Evolutionary conservation across 1,140 invertebrate genomes (phyloP), one percentile per base, ranked within the genome.

Genomic region (Diploscapter pachys): DNA sequence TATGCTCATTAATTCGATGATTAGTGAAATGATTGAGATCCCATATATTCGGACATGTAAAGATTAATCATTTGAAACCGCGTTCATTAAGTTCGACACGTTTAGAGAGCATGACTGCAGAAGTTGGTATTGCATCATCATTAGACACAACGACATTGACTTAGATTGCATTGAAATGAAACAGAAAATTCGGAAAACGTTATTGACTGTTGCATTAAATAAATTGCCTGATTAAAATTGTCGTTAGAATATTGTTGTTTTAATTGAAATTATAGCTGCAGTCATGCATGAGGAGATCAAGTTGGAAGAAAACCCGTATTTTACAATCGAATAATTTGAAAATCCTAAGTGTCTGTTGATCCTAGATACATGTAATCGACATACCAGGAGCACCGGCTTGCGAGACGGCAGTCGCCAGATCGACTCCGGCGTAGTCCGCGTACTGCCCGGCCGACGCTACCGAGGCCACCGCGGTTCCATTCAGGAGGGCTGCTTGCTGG

Each of bases 371-470:
- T 11, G 8, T n/a, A 61, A 8, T 13, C 56, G 63, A n/a, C 13
- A 4, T 66, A 13, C 62, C 62, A n/a, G 68, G 31, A 54, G 65
- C 73, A 74, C 73, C 73, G 64, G 64, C 65, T 48, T 55, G 57
- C 31, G 53, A n/a, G 49, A 69, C 65, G 52, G 57, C 51, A 56
- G 52, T 63, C 5, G 72, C 55, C 11, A 66, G 49, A 55, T 65
- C 63, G n/a, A 68, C 61, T 68, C 56, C 73, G 31, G 73, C 64
- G 50, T 74, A 74, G 11, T 74, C 73, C 9, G 54, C 56, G 57
- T 74, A 74, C 73, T 74, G 73, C 63, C 63, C 57, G 48, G 31
- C 57, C 13, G 66, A 57, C 49, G 73, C 73, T n/a, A 59, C 50
- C 9, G 73, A 66, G 51, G 67, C 69, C 3, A 67, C 73, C 8